Conservation (phyloP, 2,888 invertebrate genomes). For the Lithodes maja region DNA sequence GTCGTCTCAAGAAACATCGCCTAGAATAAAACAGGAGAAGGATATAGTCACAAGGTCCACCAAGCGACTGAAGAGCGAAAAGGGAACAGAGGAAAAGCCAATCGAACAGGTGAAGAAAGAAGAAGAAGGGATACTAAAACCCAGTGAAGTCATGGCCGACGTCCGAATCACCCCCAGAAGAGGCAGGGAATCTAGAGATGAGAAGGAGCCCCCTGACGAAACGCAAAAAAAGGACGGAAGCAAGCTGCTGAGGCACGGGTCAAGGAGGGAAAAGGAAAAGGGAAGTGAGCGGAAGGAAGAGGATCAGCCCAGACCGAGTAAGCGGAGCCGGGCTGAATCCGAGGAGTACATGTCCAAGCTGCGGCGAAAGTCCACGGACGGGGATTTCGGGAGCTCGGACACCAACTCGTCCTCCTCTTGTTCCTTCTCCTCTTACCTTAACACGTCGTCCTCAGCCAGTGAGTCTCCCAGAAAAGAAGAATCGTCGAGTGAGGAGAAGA, state of each 20-base stretch:
- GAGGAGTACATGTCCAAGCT: conserved; percentile 63
- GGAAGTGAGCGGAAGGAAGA: conserved; percentile 1
- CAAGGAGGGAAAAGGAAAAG: conserved; percentile 36
- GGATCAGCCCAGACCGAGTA: conserved; percentile 13
- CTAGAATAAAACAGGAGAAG: conserved; percentile 51
- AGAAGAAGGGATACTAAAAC: conserved; percentile 24
- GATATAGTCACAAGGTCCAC: conserved; percentile 66
- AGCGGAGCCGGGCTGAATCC: conserved; percentile 31
- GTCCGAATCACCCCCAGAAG: conserved; percentile 16
- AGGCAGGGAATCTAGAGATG: conserved; percentile 31
- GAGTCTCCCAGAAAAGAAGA: conserved; percentile 35
- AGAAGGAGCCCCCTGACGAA: conserved; percentile 33
- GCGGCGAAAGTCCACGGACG: conserved; percentile 53
- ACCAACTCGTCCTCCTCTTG: neutral
- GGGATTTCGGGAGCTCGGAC: conserved; percentile 20
- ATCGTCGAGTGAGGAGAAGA: conserved; percentile 20
- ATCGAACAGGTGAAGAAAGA: conserved; percentile 11
- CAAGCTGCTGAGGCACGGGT: conserved; percentile 18
- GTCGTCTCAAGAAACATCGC: conserved; percentile 7
- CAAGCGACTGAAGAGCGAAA: conserved; percentile 53
- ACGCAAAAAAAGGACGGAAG: conserved; percentile 19
- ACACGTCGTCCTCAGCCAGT: conserved; percentile 10
- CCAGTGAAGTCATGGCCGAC: conserved; percentile 15
- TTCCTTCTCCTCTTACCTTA: neutral
- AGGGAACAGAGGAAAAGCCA: conserved; percentile 40